Evolutionary conservation across 2,888 invertebrate species (phyloP), one percentile per base, ranked within the genome.

Genomic region (Acrobasis repandana): DNA sequence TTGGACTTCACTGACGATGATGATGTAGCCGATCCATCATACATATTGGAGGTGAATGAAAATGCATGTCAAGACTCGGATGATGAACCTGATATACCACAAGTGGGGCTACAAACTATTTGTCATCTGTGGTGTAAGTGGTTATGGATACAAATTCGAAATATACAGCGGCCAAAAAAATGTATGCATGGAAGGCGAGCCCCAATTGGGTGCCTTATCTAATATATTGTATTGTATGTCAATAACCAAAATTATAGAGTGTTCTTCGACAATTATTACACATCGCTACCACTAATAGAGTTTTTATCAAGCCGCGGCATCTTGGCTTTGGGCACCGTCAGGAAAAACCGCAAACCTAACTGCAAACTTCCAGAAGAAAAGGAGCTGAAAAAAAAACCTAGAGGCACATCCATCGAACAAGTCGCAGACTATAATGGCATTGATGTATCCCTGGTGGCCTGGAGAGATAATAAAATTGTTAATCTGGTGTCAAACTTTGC

Each of bases 331-430:
- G 56, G 46, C n/a, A 56, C 47, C 15, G 15, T 54, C 10, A 46
- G 47, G 15, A 47, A 14, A 47, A 56, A 56, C 16, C 36, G 2
- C 4, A 36, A 78, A 74, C 62, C 65, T 4, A 73, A 77, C 60
- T 76, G 75, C 61, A 78, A 77, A 63, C 63, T 83, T 10, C 74
- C 74, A 36, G 63, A 64, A 6, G 77, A 79, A 58, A 72, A 74
- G 36, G 61, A 60, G 10, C n/a, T 56, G 18, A 46, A 46, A 48
- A 46, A 11, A 14, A 3, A 48, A 48, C 57, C 48, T n/a, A 8
- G 47, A 9, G 48, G 47, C 8, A 48, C 48, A 15, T 57, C 33
- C 5, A 15, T 34, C 11, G 57, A 57, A 48, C 57, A 57, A 16
- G 48, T 57, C 33, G 48, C 51, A 28, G 18, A 9, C 36, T 51